Evolutionary conservation across 1,140 invertebrate species (phyloP).

Genomic region (Lepidurus couesii): DNA sequence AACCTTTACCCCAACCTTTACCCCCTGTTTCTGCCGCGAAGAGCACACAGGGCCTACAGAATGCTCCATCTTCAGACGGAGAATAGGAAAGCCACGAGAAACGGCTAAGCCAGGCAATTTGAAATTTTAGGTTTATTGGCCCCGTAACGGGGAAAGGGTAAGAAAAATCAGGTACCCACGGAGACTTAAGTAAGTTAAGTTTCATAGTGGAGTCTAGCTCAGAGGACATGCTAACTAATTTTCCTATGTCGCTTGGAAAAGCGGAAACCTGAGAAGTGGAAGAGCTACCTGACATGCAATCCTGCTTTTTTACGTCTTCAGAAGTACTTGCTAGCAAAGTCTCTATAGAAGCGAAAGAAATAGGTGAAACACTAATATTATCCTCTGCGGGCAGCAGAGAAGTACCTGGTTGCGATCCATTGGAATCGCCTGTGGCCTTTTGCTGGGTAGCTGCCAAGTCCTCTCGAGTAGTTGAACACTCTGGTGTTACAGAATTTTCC

Average conservation of each 20-base stretch:
- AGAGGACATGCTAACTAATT: neutral
- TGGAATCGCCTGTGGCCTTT: neutral
- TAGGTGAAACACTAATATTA: neutral
- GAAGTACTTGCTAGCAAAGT: neutral
- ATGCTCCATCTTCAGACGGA: neutral
- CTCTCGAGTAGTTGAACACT: neutral
- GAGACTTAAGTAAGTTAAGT: conserved; percentile 1
- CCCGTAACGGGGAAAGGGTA: neutral
- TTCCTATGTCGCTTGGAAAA: neutral
- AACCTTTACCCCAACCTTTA: too few relatives aligned
- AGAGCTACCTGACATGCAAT: neutral
- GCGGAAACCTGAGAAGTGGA: neutral
- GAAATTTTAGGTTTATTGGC: neutral
- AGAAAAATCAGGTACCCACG: neutral
- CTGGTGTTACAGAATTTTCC: neutral
- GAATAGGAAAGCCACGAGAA: neutral
- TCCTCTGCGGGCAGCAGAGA: neutral
- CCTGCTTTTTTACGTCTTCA: neutral
- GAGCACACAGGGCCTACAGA: neutral
- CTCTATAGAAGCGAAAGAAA: conserved; percentile 6
- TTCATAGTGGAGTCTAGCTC: neutral
- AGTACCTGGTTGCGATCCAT: neutral
- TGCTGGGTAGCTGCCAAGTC: neutral
- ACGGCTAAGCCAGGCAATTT: neutral
- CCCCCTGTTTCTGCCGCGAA: neutral